Percentiles rank a stretch among this genome's conserved stretches.
These are phyloP conservation scores for Phoronis australis DNA, from an alignment of 2,888 invertebrate species.

Conservation along the genomic window DNA sequence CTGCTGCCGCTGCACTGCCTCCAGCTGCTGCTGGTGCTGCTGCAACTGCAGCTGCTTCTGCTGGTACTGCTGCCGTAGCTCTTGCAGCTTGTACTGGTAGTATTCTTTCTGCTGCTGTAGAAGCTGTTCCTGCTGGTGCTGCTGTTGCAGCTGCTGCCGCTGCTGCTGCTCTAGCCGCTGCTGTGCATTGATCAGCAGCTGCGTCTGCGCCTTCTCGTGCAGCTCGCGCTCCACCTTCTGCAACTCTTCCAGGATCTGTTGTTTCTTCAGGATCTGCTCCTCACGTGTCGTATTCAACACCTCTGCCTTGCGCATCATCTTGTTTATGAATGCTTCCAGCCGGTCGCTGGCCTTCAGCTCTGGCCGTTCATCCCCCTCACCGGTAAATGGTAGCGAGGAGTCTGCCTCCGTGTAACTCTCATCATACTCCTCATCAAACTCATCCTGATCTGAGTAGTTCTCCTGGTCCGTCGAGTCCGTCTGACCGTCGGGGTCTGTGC, in stretches of 20 bases:
- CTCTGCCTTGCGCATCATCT: constrained; percentile 51
- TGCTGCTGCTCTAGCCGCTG: constrained; percentile 27
- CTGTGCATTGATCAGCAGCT: constrained; percentile 40
- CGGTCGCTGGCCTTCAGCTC: constrained; percentile 47
- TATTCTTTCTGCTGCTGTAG: constrained; percentile 24
- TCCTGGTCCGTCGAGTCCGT: too few relatives aligned
- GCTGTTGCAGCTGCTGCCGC: constrained; percentile 23
- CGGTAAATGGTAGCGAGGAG: too few relatives aligned
- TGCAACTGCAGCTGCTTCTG: constrained; percentile 6
- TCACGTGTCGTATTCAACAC: constrained; percentile 45
- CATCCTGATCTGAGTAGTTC: neutral
- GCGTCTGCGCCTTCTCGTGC: constrained; percentile 59
- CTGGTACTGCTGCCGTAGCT: constrained; percentile 4
- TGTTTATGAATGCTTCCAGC: constrained; percentile 50
- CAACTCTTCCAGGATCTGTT: constrained; percentile 65
- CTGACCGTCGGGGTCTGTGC: too few relatives aligned
- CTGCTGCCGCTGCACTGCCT: constrained; percentile 1
- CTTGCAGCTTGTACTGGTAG: constrained; percentile 16
- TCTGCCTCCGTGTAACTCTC: neutral
- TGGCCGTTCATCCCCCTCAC: constrained; percentile 4
- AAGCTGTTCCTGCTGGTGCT: constrained; percentile 22
- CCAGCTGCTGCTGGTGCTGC: constrained; percentile 14
- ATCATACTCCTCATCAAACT: neutral
- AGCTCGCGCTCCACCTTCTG: constrained; percentile 67
- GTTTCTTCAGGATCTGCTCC: constrained; percentile 66